A percentile compares a stretch with the other conserved stretches of the same genome.
phyloP scores from a whole-genome alignment of 2,888 invertebrate species.

The Noctua janthe region DNA sequence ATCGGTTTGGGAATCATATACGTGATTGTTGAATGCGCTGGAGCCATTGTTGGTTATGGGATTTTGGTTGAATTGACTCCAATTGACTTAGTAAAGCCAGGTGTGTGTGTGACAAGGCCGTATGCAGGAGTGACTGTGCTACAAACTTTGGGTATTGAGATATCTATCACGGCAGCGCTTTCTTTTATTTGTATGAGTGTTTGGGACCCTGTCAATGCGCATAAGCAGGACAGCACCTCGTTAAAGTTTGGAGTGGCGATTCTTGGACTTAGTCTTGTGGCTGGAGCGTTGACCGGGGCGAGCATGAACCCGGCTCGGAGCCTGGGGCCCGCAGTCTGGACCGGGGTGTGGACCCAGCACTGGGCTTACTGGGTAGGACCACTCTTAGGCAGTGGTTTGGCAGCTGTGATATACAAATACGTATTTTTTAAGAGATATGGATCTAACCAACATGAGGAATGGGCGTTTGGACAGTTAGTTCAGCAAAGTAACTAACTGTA shows the following conservation, averaged over 20 bases:
- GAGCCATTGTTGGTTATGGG: constrained; percentile 93
- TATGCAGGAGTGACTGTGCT: constrained; percentile 83
- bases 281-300: constrained; percentile 93
- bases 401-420: constrained; percentile 78
- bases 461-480: neutral
- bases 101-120: constrained; percentile 92
- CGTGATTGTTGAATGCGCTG: constrained; percentile 91
- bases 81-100: constrained; percentile 73
- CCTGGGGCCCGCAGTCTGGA: constrained; percentile 93
- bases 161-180: constrained; percentile 91
- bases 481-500: neutral
- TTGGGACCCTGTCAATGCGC: constrained; percentile 93
- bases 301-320: constrained; percentile 94
- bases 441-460: neutral
- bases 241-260: constrained; percentile 93
- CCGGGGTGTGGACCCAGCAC: constrained; percentile 91
- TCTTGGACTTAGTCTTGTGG: constrained; percentile 91
- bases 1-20: constrained; percentile 91
- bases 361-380: constrained; percentile 94
- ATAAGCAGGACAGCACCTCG: constrained; percentile 92
- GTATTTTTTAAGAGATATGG: constrained; percentile 69
- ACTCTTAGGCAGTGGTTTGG: constrained; percentile 77
- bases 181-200: constrained; percentile 92
- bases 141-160: constrained; percentile 92
- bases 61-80: constrained; percentile 89